A percentile compares a stretch with the other conserved stretches of the same genome.
These are phyloP conservation scores for Parnassius mnemosyne DNA, from an alignment of 2,888 invertebrate species.

Conservation along the genomic window DNA sequence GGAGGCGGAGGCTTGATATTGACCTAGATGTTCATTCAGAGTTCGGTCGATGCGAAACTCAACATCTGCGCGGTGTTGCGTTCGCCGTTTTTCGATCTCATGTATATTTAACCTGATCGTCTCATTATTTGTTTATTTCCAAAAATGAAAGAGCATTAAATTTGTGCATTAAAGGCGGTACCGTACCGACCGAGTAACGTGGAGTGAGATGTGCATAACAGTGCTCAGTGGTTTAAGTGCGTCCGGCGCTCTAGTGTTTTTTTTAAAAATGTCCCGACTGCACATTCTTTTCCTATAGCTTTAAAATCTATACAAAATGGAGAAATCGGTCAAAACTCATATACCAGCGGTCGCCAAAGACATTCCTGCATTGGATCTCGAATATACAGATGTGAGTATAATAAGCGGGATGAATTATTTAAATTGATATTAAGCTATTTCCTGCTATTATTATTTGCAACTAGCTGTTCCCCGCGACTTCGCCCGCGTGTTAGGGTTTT, in stretches of 20 bases:
- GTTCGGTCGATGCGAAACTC: slow-evolving; percentile 80
- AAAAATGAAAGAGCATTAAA: slow-evolving; percentile 26
- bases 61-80: slow-evolving; percentile 79
- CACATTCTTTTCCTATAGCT: slow-evolving; percentile 48
- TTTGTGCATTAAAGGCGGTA: too few relatives aligned
- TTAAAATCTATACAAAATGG: slow-evolving; percentile 30
- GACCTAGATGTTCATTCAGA: slow-evolving; percentile 81
- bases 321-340: slow-evolving; percentile 38
- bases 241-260: slow-evolving; percentile 44
- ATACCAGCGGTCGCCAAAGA: slow-evolving; percentile 56
- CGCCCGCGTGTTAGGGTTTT: too few relatives aligned
- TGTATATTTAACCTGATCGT: slow-evolving; percentile 52
- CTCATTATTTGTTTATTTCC: slow-evolving; percentile 49
- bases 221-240: slow-evolving; percentile 43
- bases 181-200: slow-evolving; percentile 25
- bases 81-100: slow-evolving; percentile 68
- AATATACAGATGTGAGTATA: slow-evolving; percentile 63
- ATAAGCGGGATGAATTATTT: too few relatives aligned
- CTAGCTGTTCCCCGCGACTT: too few relatives aligned
- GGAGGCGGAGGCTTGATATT: slow-evolving; percentile 75
- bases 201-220: slow-evolving; percentile 55
- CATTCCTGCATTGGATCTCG: slow-evolving; percentile 57
- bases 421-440: not conserved
- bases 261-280: slow-evolving; percentile 45
- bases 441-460: not conserved